Evolutionary conservation across 2,888 invertebrate genomes (phyloP).

Genomic region (Noctua janthe): DNA sequence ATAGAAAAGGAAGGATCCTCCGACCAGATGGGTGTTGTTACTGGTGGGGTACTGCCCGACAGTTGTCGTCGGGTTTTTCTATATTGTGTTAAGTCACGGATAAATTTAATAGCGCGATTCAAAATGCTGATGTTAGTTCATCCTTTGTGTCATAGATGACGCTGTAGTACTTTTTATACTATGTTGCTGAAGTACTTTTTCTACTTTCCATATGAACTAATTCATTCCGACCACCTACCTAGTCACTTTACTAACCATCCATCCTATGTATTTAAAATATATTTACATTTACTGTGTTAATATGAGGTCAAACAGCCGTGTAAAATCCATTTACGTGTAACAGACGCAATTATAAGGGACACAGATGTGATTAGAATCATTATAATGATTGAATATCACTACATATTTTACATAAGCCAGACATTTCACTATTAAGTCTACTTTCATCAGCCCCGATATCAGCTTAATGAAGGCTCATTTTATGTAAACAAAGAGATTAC

Average conservation of each 20-base stretch:
- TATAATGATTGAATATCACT: conserved; percentile 31
- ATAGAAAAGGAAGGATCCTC: background rate
- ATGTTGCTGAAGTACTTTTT: background rate
- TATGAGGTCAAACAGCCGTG: conserved; percentile 52
- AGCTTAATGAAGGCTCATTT: conserved; percentile 28
- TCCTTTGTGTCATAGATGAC: background rate
- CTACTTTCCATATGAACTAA: background rate
- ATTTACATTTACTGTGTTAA: conserved; percentile 49
- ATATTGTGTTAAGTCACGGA: background rate
- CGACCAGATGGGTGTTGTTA: background rate
- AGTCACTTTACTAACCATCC: conserved; percentile 11
- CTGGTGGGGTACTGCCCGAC: background rate
- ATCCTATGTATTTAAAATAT: conserved; percentile 33
- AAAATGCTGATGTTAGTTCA: background rate
- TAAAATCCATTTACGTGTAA: conserved; percentile 44
- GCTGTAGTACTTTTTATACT: background rate
- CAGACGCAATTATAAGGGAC: conserved; percentile 43
- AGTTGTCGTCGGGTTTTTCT: background rate
- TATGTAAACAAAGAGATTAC: conserved; percentile 58
- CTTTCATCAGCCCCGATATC: conserved; percentile 56
- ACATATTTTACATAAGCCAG: background rate
- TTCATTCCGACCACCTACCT: conserved; percentile 32
- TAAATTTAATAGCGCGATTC: background rate
- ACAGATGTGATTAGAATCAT: conserved; percentile 48
- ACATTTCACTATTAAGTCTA: conserved; percentile 30